Evolutionary conservation across 2,888 invertebrate genomes (phyloP), one percentile per base, ranked within the genome.

Genomic region (Xylota segnis): DNA sequence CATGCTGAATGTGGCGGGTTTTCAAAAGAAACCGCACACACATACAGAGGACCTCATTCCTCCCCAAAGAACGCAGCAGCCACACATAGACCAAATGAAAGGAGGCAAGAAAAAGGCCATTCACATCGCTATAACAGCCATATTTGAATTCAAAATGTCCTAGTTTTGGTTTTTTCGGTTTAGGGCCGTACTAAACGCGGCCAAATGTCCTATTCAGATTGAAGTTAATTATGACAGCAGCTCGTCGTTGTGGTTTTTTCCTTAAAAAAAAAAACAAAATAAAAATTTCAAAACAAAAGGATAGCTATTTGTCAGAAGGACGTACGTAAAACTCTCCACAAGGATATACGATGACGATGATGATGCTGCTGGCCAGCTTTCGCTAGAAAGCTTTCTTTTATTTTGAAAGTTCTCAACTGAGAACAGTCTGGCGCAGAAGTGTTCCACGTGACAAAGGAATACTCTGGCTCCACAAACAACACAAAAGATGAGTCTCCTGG

Each of bases 371-470:
- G 50, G 40, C 4, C 27, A 47, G 12, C 18, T 40, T 27, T 4
- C 14, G 10, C 50, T 40, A 16, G 32, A 70, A 71, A 71, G 71
- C 63, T 78, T 47, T 29, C 54, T 18, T n/a, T n/a, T n/a, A n/a
- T 0, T 3, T 3, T n/a, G n/a, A 43, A n/a, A 10, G 10, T 37
- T 10, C n/a, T 23, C 16, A 75, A 71, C n/a, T 72, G 86, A 45
- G 71, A 86, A 86, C 86, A 82, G 86, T 82, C 86, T 59, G 72
- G 86, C 86, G 86, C 86, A 86, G 81, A 56, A 34, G 37, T 18
- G 9, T 34, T 34, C 72, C 86, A 86, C 81, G 76, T 81, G 84
- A 66, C 66, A 84, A 32, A 12, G 12, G 37, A 12, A 5, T 0
- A 16, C 16, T 63, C 27, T 43, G 43, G 43, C 45, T 56, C 32